Base-by-base conservation (phyloP, 2,888 invertebrate species). In the Schrankia costaestrigalis region DNA sequence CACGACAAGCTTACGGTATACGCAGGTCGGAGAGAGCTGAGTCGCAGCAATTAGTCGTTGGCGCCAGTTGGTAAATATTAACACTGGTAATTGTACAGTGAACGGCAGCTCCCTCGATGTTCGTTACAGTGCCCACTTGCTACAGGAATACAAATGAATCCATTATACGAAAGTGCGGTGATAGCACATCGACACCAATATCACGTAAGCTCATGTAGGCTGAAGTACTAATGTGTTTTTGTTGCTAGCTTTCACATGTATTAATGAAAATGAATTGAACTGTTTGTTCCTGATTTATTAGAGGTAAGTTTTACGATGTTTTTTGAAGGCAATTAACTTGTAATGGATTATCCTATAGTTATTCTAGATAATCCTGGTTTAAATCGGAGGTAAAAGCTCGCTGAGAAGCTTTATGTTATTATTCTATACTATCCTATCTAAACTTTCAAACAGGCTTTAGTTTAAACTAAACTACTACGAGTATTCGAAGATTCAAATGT, bases 51-150 rank as follows among this genome's bases (percentile, higher is more conserved):
- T 85, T 86, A 85, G 81, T 72, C 76, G 69, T 57, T 63, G 73
- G 82, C 78, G 83, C 78, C 84, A 77, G 81, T 72, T 78, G 82
- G 84, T 84, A 86, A 86, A 86, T 86, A 86, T 85, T 84, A 86
- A 84, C 85, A 78, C 69, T 79, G 71, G 81, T 85, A 84, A 86
- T 85, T 86, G 84, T 85, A 77, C 77, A 62, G 74, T 72, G 77
- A 78, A 74, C 79, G 83, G 79, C 80, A 80, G 83, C 78, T 69
- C 73, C 72, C 71, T 38, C 74, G 73, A 80, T 81, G 84, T 85
- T 86, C 84, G 83, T 84, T 86, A 86, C 83, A 76, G 76, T 71
- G 71, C 63, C 71, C 74, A 77, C 76, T 78, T 72, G 79, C 78
- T 77, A 69, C 73, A 79, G 72, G 86, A 86, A 86, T 86, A 86